Evolutionary conservation across 2,113 vertebrate genomes (phyloP), one percentile per base, ranked within the genome.

Genomic region (Corythaeola cristata): DNA sequence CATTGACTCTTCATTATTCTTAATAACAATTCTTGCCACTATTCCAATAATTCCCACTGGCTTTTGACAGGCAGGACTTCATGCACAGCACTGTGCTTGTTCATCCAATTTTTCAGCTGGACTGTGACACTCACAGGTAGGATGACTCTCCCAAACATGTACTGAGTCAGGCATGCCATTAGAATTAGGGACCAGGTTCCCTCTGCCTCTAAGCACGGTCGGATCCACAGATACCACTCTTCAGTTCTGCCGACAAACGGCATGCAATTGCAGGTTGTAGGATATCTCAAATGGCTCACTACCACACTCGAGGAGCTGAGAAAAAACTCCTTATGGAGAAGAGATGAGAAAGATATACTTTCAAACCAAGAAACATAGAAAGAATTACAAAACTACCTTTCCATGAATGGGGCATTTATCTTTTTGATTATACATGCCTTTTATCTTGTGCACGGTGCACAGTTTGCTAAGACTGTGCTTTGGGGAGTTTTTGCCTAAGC

Each of bases 401-500:
- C 56, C 41, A 41, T 7, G 32, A 79, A 64, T 0, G 0, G 39
- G 52, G 33, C 60, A 87, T 92, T 75, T 92, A 77, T 44, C 35
- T 71, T 90, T 73, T 86, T 83, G 94, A 85, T 93, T 69, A 91
- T 39, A 73, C 1, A 3, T 59, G n/a, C 39, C 44, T 81, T 89
- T 68, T 37, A 72, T 85, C 77, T 53, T 50, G 26, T 6, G 3
- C 47, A 10, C 26, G 47, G n/a, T 33, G 37, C 37, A 2, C 5
- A 39, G 63, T 69, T 90, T 88, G 74, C 85, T 71, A 60, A 78
- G 45, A 85, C 19, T 67, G 23, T 79, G 90, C 83, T 84, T 93
- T 91, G 59, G 47, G 64, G 86, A 95, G 37, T 19, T 90, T 93
- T 72, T 90, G 79, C 53, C 76, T 72, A 26, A 80, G 80, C 60